Base-by-base conservation (phyloP, 1,140 invertebrate species). In the Scylla paramamosain region DNA sequence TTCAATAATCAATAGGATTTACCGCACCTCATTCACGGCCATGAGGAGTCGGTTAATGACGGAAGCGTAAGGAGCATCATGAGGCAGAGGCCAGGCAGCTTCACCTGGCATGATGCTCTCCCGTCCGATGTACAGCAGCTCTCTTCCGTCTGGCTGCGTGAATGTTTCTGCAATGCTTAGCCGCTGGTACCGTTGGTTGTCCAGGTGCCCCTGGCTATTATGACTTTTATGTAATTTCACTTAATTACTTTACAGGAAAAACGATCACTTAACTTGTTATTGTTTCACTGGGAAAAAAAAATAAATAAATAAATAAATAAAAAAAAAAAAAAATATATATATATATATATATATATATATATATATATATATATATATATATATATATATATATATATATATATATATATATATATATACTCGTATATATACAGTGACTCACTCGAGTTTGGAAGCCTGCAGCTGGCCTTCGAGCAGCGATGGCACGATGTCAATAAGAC, bases 81-180 rank as follows among this genome's bases (percentile, higher is more conserved):
- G 84, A 14, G 84, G 84, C 32, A 86, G 84, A 12, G 84, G 84
- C 84, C 84, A 86, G 32, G 84, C 84, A 12, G 84, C 12, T n/a
- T 86, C 12, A 20, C 84, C 84, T n/a, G 84, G 84, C 84, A 86
- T 86, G 12, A 86, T 86, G 32, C 84, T 86, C 28, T 86, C 84
- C 84, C 84, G 84, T n/a, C 84, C 84, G 84, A 86, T 86, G 84
- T 86, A 86, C 84, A 86, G 84, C 32, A 7, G 84, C 28, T 29
- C 32, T 14, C 84, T 29, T 12, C 84, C 84, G 84, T 86, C 84
- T 8, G 84, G 12, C 84, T 1, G 84, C 28, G 84, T 20, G 84
- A 16, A 86, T 14, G 12, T 7, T n/a, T 86, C n/a, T 12, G 84
- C 84, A 14, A 86, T 86, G 28, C n/a, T 86, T 12, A 20, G 14